Conservation (phyloP, 2,113 vertebrate genomes). For the Lucifuga dentata region DNA sequence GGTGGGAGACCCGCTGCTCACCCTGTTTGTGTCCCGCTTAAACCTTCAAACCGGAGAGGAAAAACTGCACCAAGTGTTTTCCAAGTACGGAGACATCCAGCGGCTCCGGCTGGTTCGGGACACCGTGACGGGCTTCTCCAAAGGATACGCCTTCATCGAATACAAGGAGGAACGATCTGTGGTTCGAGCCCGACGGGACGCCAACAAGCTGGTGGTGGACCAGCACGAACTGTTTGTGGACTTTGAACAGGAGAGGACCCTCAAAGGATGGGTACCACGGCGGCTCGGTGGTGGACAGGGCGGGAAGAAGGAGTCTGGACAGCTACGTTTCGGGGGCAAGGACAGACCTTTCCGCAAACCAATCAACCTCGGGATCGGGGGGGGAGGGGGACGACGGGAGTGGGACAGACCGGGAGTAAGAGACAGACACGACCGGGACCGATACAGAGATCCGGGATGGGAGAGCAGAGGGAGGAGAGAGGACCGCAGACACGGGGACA, state of each 20-base stretch:
- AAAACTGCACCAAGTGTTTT: constrained; percentile 89
- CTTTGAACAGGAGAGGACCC: constrained; percentile 91
- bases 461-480: constrained; percentile 76
- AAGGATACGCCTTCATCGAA: constrained; percentile 93
- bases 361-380: constrained; percentile 86
- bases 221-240: constrained; percentile 94
- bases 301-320: constrained; percentile 96
- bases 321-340: constrained; percentile 94
- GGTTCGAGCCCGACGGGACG: constrained; percentile 89
- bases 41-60: constrained; percentile 92
- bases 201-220: constrained; percentile 92
- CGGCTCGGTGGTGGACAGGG: constrained; percentile 93
- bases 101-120: constrained; percentile 92
- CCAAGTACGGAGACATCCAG: constrained; percentile 92
- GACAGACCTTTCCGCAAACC: constrained; percentile 96
- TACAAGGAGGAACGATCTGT: constrained; percentile 92
- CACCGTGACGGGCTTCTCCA: constrained; percentile 93
- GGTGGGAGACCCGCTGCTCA: constrained; percentile 90
- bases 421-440: constrained; percentile 84
- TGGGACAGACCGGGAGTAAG: constrained; percentile 81
- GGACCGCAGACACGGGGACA: constrained; percentile 78
- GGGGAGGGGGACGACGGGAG: constrained; percentile 71
- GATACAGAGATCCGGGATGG: constrained; percentile 72
- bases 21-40: constrained; percentile 91
- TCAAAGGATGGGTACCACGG: constrained; percentile 94